phyloP scores from a whole-genome alignment of 2,888 invertebrate species.

The Argynnis bischoffii region DNA sequence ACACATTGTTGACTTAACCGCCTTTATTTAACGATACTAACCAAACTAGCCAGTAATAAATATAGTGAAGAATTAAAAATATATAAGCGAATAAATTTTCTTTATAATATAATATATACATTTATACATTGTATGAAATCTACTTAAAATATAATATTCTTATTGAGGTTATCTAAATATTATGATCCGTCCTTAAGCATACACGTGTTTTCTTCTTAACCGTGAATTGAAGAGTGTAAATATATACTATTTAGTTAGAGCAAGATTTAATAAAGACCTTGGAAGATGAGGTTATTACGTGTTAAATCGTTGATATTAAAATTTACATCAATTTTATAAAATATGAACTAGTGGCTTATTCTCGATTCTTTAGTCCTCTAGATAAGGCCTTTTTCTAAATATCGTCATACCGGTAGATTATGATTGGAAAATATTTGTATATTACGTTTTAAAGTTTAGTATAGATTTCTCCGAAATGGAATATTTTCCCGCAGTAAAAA shows the following conservation, averaged over 20 bases:
- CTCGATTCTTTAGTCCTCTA: no score
- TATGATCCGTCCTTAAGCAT: neutral
- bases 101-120: neutral
- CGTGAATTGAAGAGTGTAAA: slow-evolving; percentile 2
- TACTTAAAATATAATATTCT: slow-evolving; percentile 7
- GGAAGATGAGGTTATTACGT: no score
- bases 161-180: slow-evolving; percentile 6
- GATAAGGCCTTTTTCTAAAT: no score
- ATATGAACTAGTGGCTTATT: no score
- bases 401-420: no score
- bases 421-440: no score
- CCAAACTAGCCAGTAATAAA: neutral
- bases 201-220: neutral
- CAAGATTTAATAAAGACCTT: neutral
- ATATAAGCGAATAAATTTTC: no score
- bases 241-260: neutral
- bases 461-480: no score
- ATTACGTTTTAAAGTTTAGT: no score
- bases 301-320: no score
- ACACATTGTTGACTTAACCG: slow-evolving; percentile 4
- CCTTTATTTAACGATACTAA: slow-evolving; percentile 11
- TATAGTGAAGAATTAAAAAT: neutral
- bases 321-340: no score
- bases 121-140: neutral
- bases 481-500: no score